phyloP scores from a whole-genome alignment of 2,797 vertebrate species.

The Cacajao melanocephalus region DNA sequence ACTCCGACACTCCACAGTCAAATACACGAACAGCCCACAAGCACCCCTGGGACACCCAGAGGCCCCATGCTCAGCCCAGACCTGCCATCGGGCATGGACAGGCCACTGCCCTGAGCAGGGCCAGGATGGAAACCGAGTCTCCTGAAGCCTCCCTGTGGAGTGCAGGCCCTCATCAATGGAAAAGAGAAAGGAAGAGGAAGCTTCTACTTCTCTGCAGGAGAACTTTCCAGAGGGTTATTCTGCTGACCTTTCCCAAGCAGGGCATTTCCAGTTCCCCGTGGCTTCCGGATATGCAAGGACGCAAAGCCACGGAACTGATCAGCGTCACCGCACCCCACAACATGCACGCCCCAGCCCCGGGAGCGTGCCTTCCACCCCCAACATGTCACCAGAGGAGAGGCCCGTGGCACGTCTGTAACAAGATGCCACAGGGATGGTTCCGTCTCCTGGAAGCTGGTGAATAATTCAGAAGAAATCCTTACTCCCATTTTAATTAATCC shows the following conservation, averaged over 20 bases:
- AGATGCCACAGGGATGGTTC: constrained; percentile 53
- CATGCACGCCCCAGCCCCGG: not conserved
- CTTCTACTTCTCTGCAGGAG: not conserved
- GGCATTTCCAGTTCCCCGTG: not conserved
- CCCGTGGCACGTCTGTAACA: not conserved
- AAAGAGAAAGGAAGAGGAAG: not conserved
- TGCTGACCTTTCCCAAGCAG: not conserved
- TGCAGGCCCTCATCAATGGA: not conserved
- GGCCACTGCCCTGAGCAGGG: not conserved
- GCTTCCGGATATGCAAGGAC: not conserved
- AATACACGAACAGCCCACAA: not conserved
- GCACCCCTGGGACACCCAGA: not conserved
- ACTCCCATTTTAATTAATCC: constrained; percentile 80
- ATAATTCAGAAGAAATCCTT: constrained; percentile 75
- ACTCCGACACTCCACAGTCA: not conserved
- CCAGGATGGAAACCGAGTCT: not conserved
- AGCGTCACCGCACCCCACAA: not conserved
- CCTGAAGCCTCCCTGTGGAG: not conserved
- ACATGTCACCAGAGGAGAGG: not conserved
- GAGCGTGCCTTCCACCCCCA: not conserved
- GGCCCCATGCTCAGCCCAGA: fast-evolving
- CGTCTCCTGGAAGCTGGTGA: constrained; percentile 78
- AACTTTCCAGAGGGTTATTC: not conserved
- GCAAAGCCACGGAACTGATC: not conserved
- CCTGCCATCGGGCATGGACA: not conserved